These are phyloP conservation scores for Merops nubicus DNA, from an alignment of 2,113 vertebrate genomes.

Conservation along the genomic window DNA sequence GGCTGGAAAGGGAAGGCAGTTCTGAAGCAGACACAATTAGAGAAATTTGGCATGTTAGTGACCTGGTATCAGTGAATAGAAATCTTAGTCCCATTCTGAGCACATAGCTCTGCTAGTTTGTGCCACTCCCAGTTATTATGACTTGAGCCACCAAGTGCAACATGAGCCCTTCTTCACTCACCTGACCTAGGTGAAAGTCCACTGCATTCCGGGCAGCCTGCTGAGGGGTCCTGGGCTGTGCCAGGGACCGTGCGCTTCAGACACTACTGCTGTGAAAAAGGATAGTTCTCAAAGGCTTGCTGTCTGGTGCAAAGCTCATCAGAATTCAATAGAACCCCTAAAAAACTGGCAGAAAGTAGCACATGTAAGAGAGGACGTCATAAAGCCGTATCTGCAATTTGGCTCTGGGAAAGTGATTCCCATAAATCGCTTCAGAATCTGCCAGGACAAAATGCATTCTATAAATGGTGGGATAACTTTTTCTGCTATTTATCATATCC, in stretches of 20 bases:
- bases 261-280: neutral
- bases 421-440: neutral
- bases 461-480: neutral
- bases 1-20: neutral
- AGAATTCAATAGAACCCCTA: neutral
- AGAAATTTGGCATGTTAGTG: neutral
- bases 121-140: neutral
- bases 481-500: neutral
- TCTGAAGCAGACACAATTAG: neutral
- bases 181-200: neutral
- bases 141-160: neutral
- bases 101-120: neutral
- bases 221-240: neutral
- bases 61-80: neutral
- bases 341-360: neutral
- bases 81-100: neutral
- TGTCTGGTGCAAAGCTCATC: neutral
- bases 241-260: neutral
- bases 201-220: neutral
- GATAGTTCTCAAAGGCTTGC: neutral
- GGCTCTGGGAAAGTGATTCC: neutral
- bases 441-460: neutral
- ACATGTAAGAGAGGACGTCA: fast-evolving
- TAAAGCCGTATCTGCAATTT: neutral
- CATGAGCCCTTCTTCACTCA: neutral